phyloP scores from a whole-genome alignment of 2,888 invertebrate species.

The Trilocha varians region DNA sequence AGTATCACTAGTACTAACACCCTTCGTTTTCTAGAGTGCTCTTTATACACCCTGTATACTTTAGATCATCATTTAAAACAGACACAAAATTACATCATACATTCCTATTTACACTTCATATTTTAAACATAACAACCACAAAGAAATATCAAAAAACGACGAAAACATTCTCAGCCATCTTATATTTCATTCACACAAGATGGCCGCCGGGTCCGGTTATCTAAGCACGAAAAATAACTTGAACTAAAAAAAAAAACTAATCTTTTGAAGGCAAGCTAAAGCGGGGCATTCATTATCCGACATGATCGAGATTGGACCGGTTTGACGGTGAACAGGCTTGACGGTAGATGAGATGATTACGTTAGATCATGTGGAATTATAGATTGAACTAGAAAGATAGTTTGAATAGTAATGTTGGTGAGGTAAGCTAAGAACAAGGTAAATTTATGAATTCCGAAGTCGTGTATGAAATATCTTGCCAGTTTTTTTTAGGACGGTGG shows the following conservation, averaged over 20 bases:
- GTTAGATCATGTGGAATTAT: background rate
- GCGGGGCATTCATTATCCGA: background rate
- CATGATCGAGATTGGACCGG: background rate
- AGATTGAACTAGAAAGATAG: background rate
- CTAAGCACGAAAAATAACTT: background rate
- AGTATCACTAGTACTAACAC: no score
- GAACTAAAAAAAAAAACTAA: background rate
- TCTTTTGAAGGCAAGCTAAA: background rate
- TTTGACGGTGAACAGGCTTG: background rate
- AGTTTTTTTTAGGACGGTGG: no score
- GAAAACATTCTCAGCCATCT: background rate
- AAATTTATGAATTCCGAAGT: no score
- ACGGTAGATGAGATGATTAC: background rate
- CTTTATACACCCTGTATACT: no score
- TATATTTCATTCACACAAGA: background rate
- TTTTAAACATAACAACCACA: no score
- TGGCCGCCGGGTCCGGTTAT: background rate
- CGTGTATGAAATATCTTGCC: no score
- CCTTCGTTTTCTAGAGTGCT: no score
- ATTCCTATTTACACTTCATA: no score
- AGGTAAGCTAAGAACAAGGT: no score
- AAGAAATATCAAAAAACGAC: background rate
- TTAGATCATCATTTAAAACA: no score
- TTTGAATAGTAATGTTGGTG: background rate
- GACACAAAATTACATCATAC: no score